Evolutionary conservation across 2,797 vertebrate genomes (phyloP).

Genomic region (Margarornis squamiger): DNA sequence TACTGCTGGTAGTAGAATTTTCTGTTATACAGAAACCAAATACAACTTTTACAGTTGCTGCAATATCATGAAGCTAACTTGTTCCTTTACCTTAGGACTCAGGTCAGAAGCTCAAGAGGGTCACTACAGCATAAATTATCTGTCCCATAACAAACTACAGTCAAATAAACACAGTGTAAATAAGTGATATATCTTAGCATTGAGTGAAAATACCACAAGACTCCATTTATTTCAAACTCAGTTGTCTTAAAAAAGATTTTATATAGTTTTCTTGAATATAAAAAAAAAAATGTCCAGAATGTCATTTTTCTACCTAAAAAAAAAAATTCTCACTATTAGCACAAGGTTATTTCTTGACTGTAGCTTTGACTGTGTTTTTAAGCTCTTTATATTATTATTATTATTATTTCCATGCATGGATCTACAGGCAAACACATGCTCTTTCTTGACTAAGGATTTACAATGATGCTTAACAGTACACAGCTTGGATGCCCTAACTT

Average conservation of each 20-base stretch:
- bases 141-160: not conserved
- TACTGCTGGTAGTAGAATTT: not conserved
- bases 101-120: not conserved
- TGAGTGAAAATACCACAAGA: not conserved
- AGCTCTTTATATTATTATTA: not conserved
- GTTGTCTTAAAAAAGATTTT: not conserved
- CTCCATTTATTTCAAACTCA: not conserved
- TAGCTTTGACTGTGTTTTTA: not conserved
- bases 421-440: not conserved
- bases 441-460: not conserved
- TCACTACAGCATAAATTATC: not conserved
- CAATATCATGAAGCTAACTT: not conserved
- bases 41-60: not conserved
- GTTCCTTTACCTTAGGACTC: not conserved
- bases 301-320: not conserved
- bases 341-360: not conserved
- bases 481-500: not conserved
- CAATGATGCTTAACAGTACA: accelerated
- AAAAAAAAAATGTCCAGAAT: not conserved
- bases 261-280: not conserved
- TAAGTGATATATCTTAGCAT: not conserved
- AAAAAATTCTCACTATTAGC: not conserved
- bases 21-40: not conserved
- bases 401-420: not conserved
- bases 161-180: not conserved